These are phyloP conservation scores for Sarcophaga subvicina DNA, from an alignment of 2,888 invertebrate genomes.

Conservation along the genomic window DNA sequence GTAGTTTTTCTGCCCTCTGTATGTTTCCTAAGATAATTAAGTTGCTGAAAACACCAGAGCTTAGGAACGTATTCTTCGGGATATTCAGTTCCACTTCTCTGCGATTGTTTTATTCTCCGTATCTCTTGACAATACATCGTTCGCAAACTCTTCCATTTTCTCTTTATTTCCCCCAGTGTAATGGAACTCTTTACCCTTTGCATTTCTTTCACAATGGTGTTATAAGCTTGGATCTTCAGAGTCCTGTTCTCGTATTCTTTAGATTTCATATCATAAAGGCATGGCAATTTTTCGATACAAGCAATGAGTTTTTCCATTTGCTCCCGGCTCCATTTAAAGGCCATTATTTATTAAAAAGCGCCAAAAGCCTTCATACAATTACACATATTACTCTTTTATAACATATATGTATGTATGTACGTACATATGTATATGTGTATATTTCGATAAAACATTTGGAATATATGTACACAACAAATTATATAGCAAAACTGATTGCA, in stretches of 20 bases:
- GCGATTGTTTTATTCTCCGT: neutral
- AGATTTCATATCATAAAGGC: neutral
- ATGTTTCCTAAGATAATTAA: neutral
- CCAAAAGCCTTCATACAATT: neutral
- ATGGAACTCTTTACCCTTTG: neutral
- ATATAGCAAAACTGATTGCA: too few relatives aligned
- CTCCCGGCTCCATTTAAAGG: neutral
- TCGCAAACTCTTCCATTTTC: constrained; percentile 43
- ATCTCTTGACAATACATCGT: constrained; percentile 22
- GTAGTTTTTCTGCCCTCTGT: neutral
- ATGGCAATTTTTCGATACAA: neutral
- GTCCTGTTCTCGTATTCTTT: neutral
- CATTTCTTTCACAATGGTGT: constrained; percentile 27
- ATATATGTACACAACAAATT: too few relatives aligned
- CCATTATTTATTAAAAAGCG: neutral
- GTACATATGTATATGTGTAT: too few relatives aligned
- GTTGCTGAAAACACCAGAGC: constrained; percentile 42
- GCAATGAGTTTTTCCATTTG: neutral
- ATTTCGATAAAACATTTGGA: too few relatives aligned
- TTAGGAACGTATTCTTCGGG: constrained; percentile 9
- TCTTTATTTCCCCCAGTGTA: constrained; percentile 38
- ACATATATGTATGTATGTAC: too few relatives aligned
- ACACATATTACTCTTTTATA: too few relatives aligned
- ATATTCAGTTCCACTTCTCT: constrained; percentile 24
- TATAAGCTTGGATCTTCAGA: constrained; percentile 17